Evolutionary conservation across 2,113 vertebrate species (phyloP).

Genomic region (human): GRCh38 chr20:12413501-12414000

Average conservation of each 20-base stretch:
- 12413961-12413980: background rate
- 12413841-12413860: background rate
- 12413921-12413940: background rate
- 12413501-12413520: background rate
- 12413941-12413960: background rate
- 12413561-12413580: constrained; percentile 8
- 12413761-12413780: background rate
- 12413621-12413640: background rate
- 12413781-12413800: background rate
- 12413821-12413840: background rate
- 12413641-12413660: constrained; percentile 25
- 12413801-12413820: background rate
- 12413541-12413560: constrained; percentile 8
- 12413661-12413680: background rate
- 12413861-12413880: background rate
- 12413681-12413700: background rate
- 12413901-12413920: background rate
- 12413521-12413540: constrained; percentile 7
- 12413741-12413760: background rate
- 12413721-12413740: background rate
- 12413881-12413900: background rate
- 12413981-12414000: background rate
- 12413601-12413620: background rate
- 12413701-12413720: background rate
- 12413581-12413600: background rate